Percentiles rank a stretch among this genome's conserved stretches.
phyloP scores from a whole-genome alignment of 2,113 vertebrate species.

The Todiramphus chloris region DNA sequence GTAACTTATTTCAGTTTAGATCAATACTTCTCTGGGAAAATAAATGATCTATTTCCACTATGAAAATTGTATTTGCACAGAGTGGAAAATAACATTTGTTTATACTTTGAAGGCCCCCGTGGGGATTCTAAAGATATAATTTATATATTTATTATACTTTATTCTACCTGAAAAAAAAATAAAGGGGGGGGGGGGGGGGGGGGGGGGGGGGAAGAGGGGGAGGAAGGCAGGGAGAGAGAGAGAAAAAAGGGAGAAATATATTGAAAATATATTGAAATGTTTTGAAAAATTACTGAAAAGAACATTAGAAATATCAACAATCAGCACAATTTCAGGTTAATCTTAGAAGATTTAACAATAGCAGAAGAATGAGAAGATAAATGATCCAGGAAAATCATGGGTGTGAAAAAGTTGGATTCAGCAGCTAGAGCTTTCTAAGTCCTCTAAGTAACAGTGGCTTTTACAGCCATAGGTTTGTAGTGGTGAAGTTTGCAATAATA shows the following conservation, averaged over 20 bases:
- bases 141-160: not conserved
- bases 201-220: not conserved
- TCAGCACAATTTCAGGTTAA: not conserved
- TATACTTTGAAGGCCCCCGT: not conserved
- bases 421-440: not conserved
- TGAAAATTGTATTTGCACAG: conserved; percentile 10
- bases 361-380: not conserved
- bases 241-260: not conserved
- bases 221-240: not conserved
- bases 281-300: not conserved
- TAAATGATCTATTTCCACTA: conserved; percentile 15
- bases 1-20: conserved; percentile 30
- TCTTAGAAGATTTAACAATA: not conserved
- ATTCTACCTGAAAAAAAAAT: not conserved
- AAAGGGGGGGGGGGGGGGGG: not conserved
- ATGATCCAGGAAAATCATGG: not conserved
- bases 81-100: not conserved
- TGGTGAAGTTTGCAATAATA: not conserved
- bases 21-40: conserved; percentile 34
- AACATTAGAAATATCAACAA: not conserved
- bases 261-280: not conserved
- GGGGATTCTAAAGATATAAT: conserved; percentile 22
- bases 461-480: not conserved
- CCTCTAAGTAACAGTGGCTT: not conserved
- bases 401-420: not conserved